Evolutionary conservation across 2,888 invertebrate species (phyloP).

Genomic region (Campopleginae sp.): DNA sequence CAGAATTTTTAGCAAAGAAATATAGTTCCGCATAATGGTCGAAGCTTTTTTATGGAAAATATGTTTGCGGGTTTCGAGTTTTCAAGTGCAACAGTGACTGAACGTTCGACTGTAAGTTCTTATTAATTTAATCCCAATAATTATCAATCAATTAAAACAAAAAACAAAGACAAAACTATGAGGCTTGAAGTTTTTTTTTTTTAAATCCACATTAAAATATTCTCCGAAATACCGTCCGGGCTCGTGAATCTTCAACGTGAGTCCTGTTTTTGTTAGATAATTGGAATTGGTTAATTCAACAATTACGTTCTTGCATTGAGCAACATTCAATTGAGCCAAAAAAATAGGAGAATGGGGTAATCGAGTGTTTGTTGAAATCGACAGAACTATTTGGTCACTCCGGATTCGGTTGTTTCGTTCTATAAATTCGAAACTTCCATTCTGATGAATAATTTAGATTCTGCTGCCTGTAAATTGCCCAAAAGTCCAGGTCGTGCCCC

Average conservation of each 20-base stretch:
- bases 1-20: neutral
- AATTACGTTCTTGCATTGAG: no score
- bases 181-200: neutral
- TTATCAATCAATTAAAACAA: neutral
- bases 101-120: neutral
- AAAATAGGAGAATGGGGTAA: no score
- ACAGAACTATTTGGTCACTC: no score
- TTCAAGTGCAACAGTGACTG: neutral
- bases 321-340: no score
- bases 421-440: no score
- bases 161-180: neutral
- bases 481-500: no score
- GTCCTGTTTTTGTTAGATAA: neutral
- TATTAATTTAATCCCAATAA: neutral
- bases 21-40: neutral
- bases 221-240: neutral
- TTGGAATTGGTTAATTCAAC: no score
- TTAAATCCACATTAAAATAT: neutral
- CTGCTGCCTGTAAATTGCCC: no score
- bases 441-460: no score
- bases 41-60: neutral
- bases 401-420: no score
- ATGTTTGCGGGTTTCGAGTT: neutral
- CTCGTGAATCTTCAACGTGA: neutral
- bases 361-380: no score